A percentile compares a stretch with the other conserved stretches of the same genome.
Evolutionary conservation across 1,140 invertebrate species (phyloP).

Genomic region (Pseudomyrmex cubaensis): DNA sequence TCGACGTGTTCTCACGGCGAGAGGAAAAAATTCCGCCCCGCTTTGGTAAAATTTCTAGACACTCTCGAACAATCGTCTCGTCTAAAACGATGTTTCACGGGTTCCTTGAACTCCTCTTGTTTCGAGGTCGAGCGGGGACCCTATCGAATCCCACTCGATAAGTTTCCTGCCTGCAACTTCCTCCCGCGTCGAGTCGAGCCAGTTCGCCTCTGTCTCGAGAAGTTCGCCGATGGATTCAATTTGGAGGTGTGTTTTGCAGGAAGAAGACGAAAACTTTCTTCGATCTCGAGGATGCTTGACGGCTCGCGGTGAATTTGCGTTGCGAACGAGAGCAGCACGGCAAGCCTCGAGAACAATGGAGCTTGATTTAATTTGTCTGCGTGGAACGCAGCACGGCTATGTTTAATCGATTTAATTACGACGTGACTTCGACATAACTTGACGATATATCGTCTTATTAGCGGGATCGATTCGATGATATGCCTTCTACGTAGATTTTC

Average conservation of each 20-base stretch:
- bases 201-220: not conserved
- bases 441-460: constrained; percentile 11
- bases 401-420: constrained; percentile 47
- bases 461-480: constrained; percentile 26
- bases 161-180: constrained; percentile 24
- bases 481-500: constrained; percentile 24
- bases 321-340: not conserved
- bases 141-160: constrained; percentile 40
- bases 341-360: not conserved
- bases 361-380: constrained; percentile 42
- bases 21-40: not conserved
- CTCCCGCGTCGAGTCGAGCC: not conserved
- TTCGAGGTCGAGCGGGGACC: not conserved
- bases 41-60: not conserved
- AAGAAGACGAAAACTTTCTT: constrained; percentile 20
- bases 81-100: not conserved
- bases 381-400: not conserved
- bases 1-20: not conserved
- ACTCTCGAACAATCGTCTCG: not conserved
- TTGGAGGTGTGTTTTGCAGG: constrained; percentile 27
- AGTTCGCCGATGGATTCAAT: constrained; percentile 45
- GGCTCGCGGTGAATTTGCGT: constrained; percentile 12
- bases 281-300: constrained; percentile 35
- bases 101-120: constrained; percentile 33
- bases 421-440: not conserved